Evolutionary conservation across 2,113 vertebrate genomes (phyloP).

Genomic region (Diglossa brunneiventris): DNA sequence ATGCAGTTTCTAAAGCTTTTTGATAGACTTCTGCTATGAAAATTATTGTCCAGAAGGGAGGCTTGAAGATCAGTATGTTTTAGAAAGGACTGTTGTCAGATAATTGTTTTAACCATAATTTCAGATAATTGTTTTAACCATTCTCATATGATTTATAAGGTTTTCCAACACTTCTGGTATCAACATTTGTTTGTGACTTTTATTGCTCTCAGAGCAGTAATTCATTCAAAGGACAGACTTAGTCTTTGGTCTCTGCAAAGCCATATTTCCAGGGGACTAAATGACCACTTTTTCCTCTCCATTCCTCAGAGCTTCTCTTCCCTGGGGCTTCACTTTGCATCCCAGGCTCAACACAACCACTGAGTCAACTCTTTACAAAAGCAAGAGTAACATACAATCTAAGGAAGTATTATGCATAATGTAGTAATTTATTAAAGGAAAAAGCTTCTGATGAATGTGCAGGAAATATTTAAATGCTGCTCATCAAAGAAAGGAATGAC

Average conservation of each 20-base stretch:
- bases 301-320: background rate
- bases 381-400: background rate
- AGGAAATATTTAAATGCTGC: background rate
- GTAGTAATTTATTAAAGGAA: background rate
- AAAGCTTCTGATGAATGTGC: background rate
- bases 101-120: conserved; percentile 39
- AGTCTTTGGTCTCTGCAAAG: background rate
- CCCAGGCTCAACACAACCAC: background rate
- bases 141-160: conserved; percentile 12
- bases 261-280: background rate
- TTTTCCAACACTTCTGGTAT: background rate
- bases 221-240: conserved; percentile 17
- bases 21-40: conserved; percentile 26
- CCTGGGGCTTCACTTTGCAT: background rate
- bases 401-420: background rate
- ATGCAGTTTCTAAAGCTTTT: background rate
- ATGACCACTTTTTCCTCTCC: background rate
- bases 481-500: background rate
- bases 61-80: conserved; percentile 15
- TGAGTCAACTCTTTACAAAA: background rate
- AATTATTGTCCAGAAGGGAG: conserved; percentile 40
- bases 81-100: background rate
- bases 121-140: conserved; percentile 35
- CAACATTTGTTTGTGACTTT: conserved; percentile 24
- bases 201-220: background rate